Evolutionary conservation across 2,113 vertebrate genomes (phyloP).

Genomic region (Eidolon helvum): DNA sequence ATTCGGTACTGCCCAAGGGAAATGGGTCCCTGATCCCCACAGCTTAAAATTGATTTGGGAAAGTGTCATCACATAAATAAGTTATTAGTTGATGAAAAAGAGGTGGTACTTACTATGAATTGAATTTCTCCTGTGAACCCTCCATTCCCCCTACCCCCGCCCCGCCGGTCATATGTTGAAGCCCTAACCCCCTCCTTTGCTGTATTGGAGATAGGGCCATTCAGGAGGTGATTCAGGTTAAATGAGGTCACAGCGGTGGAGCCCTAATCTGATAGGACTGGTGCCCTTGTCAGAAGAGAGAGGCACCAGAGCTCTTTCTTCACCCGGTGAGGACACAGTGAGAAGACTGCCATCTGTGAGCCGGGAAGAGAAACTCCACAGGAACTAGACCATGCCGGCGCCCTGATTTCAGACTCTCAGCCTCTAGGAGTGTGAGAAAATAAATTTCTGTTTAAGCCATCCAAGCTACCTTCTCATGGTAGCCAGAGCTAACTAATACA

Average conservation of each 20-base stretch:
- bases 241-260: background rate
- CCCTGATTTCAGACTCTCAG: background rate
- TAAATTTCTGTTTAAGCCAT: background rate
- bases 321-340: background rate
- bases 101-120: background rate
- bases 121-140: background rate
- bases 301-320: background rate
- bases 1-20: background rate
- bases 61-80: background rate
- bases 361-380: no score
- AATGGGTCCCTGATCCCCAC: background rate
- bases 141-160: background rate
- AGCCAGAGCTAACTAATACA: background rate
- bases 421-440: background rate
- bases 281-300: background rate
- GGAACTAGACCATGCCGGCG: background rate
- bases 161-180: background rate
- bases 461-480: background rate
- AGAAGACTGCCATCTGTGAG: background rate
- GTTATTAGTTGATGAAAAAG: background rate
- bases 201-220: background rate
- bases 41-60: background rate
- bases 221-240: background rate
- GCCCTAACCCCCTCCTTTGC: fast-evolving
- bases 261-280: background rate